Percentiles rank a stretch among this genome's conserved stretches.
Evolutionary conservation across 2,888 invertebrate species (phyloP).

Genomic region (Gymnoscelis rufifasciata): DNA sequence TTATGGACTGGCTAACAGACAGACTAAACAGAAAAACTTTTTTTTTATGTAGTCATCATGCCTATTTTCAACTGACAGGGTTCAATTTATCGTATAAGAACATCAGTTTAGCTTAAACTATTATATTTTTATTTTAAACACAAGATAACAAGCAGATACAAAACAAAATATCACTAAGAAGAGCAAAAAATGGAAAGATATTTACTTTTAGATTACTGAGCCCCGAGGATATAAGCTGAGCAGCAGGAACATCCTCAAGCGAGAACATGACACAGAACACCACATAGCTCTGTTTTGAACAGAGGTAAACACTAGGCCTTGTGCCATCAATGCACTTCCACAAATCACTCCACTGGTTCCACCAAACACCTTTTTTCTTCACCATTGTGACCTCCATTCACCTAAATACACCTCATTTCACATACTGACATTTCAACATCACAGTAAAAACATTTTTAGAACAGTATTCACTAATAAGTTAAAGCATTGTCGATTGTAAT

Average conservation of each 20-base stretch:
- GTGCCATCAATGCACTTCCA: constrained; percentile 45
- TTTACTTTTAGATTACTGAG: constrained; percentile 63
- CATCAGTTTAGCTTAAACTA: too few relatives aligned
- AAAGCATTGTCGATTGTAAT: constrained; percentile 76
- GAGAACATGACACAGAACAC: constrained; percentile 46
- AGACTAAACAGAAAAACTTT: too few relatives aligned
- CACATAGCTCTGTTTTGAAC: constrained; percentile 41
- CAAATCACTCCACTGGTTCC: constrained; percentile 61
- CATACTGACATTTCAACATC: constrained; percentile 58
- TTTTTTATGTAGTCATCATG: too few relatives aligned
- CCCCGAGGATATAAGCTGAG: constrained; percentile 27
- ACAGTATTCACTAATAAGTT: constrained; percentile 75
- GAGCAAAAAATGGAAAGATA: constrained; percentile 57
- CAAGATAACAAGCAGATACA: constrained; percentile 44
- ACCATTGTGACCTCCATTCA: constrained; percentile 55
- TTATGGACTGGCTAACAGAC: too few relatives aligned
- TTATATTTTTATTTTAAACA: constrained; percentile 23
- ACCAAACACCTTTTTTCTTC: constrained; percentile 57
- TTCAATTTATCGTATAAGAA: neutral
- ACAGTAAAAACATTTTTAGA: constrained; percentile 59
- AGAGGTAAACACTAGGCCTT: constrained; percentile 44
- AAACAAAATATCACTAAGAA: constrained; percentile 48
- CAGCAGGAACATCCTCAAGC: constrained; percentile 33
- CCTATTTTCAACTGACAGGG: too few relatives aligned
- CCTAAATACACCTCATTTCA: constrained; percentile 72